Base-by-base conservation (phyloP, 2,113 vertebrate species). In the Mystacornis crossleyi region DNA sequence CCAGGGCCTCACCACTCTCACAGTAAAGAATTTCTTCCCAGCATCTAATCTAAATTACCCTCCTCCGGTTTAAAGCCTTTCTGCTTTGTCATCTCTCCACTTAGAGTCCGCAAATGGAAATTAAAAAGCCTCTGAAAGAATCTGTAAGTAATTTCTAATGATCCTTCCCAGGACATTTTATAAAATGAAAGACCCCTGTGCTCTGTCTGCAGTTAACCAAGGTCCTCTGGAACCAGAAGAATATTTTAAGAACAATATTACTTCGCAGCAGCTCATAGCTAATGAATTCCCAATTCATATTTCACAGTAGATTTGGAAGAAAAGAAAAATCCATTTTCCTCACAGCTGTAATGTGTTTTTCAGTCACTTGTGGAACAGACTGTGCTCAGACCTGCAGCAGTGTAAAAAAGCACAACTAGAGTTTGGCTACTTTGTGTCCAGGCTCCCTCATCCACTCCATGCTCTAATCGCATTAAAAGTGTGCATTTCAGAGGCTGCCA, bases 221-320 rank as follows among this genome's bases (percentile, higher is more conserved):
- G 51, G 69, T 60, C 69, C 69, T 89, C 51, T 40, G 62, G 86
- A 93, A 42, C 72, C 80, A 64, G 64, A 55, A 84, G 80, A 94
- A 71, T 93, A 89, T 96, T 95, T 97, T 86, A 95, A 81, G 86
- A 91, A 48, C 65, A 81, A n/a, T 0, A 0, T 67, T 91, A 94
- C 81, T 94, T 96, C 94, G 60, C 77, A 86, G 91, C 60, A 89
- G 83, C 43, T 95, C 83, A 64, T 58, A 89, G 80, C 72, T 96
- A 89, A 95, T 90, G 84, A 94, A 77, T 83, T 95, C 80, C 43
- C 72, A 73, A 95, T 92, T 89, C 69, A 25, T 95, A 90, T 90
- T 93, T 90, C 83, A 89, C 38, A 83, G 67, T 33, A 70, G 72
- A 50, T 58, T 88, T 86, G 81, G 60, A 73, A 91, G 86, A 95